Evolutionary conservation across 2,797 vertebrate species (phyloP), one percentile per base, ranked within the genome.

Genomic region (Acanthornis magna): DNA sequence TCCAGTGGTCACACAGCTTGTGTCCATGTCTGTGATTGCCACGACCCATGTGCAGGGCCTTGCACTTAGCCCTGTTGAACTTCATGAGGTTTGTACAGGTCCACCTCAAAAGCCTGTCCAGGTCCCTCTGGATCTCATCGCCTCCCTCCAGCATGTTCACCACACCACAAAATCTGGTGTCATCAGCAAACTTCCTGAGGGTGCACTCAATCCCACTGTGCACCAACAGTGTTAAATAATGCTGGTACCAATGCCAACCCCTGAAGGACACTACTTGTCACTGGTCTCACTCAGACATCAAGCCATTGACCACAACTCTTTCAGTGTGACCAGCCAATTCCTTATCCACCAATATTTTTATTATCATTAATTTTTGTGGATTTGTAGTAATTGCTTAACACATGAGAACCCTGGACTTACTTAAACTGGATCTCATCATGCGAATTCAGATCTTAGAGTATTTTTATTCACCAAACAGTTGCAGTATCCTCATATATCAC

Each of bases 211-310:
- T 18, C 17, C 29, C 43, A 21, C 11, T 43, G 18, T 25, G 16
- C 23, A 20, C 16, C 36, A 50, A 16, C 11, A 50, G 11, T 10
- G 8, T 62, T 25, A 38, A 57, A 70, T 10, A 76, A 9, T 16
- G 5, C 17, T 12, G 7, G 38, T 58, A 29, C 25, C 51, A 27
- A 0, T 22, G 19, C 0, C 1, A n/a, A 19, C 8, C 20, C 27
- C 21, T 51, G 43, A 34, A 51, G 10, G 23, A 9, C 1, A 10
- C 20, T n/a, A 58, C 15, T 61, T 30, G 26, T 27, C 51, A 14
- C 38, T 11, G 17, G 15, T 53, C n/a, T 42, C 38, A 65, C 29
- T 77, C 1, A 0, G 9, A 60, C 30, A 36, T 65, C 51, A 57
- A 51, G 25, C n/a, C 43, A 32, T 8, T 63, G 18, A 47, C 27